phyloP scores from a whole-genome alignment of 92 coral and sea anemone species.

The Siderastrea siderea region DNA sequence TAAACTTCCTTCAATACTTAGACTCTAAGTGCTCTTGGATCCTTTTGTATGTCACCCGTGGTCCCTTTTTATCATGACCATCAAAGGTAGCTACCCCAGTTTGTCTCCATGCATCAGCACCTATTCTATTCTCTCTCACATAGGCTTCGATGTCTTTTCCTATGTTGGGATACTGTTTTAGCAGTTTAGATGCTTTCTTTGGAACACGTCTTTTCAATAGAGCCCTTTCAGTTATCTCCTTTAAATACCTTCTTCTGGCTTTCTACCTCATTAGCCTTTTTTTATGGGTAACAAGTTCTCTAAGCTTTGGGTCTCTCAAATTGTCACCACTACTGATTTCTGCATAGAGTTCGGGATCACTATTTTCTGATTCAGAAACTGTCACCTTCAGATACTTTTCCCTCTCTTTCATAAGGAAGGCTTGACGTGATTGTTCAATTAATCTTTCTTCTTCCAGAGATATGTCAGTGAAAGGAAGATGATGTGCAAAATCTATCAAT shows the following conservation, averaged over 20 bases:
- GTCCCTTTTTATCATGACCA: conserved; percentile 25
- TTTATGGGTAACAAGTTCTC: neutral
- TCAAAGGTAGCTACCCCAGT: conserved; percentile 59
- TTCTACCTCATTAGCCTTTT: neutral
- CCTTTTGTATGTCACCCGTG: conserved; percentile 34
- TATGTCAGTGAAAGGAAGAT: conserved; percentile 12
- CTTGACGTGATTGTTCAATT: conserved; percentile 48
- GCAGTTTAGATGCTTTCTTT: conserved; percentile 18
- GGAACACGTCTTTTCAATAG: conserved; percentile 34
- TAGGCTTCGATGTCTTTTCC: conserved; percentile 62
- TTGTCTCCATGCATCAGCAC: conserved; percentile 69
- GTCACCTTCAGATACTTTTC: neutral
- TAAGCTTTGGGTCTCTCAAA: conserved; percentile 17
- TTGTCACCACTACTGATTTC: conserved; percentile 13
- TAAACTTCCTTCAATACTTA: neutral
- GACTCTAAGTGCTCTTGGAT: conserved; percentile 6
- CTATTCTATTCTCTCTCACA: conserved; percentile 55
- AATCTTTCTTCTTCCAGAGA: conserved; percentile 25
- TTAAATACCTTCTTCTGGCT: neutral
- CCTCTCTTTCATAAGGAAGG: neutral
- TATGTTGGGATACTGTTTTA: conserved; percentile 36
- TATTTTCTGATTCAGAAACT: conserved; percentile 43
- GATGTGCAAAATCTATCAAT: conserved; percentile 47
- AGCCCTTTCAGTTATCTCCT: conserved; percentile 37
- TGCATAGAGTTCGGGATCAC: conserved; percentile 49